Conservation (phyloP, 2,113 vertebrate genomes). For the Platysteira castanea region DNA sequence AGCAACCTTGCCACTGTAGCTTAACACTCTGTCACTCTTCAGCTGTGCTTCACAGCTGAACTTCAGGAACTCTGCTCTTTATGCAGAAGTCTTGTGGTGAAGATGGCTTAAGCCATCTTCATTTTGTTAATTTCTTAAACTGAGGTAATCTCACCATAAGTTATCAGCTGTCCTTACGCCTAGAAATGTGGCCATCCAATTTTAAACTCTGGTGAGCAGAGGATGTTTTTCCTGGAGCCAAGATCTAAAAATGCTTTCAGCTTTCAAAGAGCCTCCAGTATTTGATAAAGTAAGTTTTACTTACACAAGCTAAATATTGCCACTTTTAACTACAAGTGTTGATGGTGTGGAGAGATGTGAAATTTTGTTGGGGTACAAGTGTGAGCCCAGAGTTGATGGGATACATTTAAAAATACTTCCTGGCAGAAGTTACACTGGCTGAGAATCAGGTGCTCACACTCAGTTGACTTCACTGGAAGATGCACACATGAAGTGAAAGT, state of each 20-base stretch:
- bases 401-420: background rate
- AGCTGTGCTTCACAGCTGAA: background rate
- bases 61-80: background rate
- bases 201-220: background rate
- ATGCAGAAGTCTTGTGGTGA: background rate
- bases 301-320: background rate
- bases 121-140: background rate
- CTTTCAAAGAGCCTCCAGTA: background rate
- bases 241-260: background rate
- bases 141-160: background rate
- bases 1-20: background rate
- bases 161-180: background rate
- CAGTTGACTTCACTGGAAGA: conserved; percentile 31
- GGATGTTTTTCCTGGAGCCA: background rate
- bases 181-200: background rate
- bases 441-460: background rate
- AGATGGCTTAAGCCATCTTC: background rate
- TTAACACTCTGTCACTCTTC: background rate
- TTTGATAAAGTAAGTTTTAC: background rate
- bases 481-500: background rate
- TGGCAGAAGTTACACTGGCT: background rate
- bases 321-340: background rate
- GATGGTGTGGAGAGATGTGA: background rate
- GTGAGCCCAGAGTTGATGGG: background rate
- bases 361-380: background rate